Conservation (phyloP, 2,797 vertebrate genomes). For the Brachymystax lenok region DNA sequence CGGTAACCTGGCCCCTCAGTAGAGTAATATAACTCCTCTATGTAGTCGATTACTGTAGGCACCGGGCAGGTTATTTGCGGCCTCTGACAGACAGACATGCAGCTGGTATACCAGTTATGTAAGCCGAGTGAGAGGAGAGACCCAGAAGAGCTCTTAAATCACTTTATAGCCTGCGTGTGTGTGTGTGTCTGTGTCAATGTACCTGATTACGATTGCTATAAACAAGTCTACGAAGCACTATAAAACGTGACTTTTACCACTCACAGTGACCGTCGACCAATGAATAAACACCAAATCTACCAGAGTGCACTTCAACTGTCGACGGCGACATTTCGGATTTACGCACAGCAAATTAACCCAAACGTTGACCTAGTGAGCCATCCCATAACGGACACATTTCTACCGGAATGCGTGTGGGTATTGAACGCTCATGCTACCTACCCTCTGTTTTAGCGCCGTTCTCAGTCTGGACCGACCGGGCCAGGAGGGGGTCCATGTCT, state of each 20-base stretch:
- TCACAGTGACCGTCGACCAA: background rate
- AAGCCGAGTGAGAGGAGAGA: background rate
- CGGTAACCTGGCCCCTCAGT: too few species aligned
- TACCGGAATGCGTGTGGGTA: background rate
- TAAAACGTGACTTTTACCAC: background rate
- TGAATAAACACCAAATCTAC: background rate
- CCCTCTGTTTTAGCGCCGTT: background rate
- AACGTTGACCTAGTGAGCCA: background rate
- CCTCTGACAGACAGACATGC: background rate
- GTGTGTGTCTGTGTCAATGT: background rate
- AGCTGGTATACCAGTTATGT: background rate
- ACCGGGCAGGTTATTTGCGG: background rate
- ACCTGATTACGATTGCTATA: background rate
- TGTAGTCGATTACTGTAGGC: too few species aligned
- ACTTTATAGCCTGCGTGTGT: constrained; percentile 4
- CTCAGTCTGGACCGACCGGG: background rate
- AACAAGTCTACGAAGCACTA: background rate
- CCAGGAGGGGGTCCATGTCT: background rate
- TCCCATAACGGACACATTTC: background rate
- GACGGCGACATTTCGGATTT: background rate
- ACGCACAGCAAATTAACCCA: constrained; percentile 20
- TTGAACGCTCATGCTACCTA: background rate
- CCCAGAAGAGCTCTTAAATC: background rate
- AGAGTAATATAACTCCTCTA: too few species aligned
- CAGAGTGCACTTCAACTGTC: background rate